Base-by-base conservation (phyloP, 2,888 invertebrate species). In the Gastracanthus pulcherrimus region DNA sequence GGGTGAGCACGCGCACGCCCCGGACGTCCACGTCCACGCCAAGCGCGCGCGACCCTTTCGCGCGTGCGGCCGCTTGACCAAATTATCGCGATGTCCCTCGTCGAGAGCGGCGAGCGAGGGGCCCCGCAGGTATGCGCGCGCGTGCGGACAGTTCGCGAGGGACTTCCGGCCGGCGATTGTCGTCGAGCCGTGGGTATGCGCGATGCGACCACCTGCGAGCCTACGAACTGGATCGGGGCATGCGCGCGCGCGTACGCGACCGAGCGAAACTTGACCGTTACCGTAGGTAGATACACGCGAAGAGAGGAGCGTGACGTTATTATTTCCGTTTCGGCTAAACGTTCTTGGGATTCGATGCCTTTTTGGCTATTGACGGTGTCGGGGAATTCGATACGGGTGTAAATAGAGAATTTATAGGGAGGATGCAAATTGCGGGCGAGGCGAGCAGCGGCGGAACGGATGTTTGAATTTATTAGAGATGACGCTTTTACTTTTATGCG, bases 1-100 rank as follows among this genome's bases (percentile, higher is more conserved):
- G 90, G 90, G 90, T 89, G 87, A 85, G 87, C 89, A 88, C 86
- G 84, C 36, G 36, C 90, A 90, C 91, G 90, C 90, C 90, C 88
- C 88, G 87, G 91, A 90, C 90, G 84, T 45, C 45, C 45, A n/a
- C 62, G 19, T 82, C 87, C 88, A 82, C 77, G 87, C 88, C 55
- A 7, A 31, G 62, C 62, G 87, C 89, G 88, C 62, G 34, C 60
- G 60, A 90, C 88, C 89, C 87, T 36, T 72, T 51, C 71, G 62
- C 79, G 45, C 66, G 62, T 26, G 55, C 69, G 67, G 41, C 84
- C 86, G 82, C 84, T 86, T 86, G 86, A 85, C 85, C 87, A 87
- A 88, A 89, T 88, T 89, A 88, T 88, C 89, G 84, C 81, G 81
- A 77, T 86, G 84, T 79, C 82, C 75, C 75, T 7, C 11, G 23